Conservation (phyloP, 2,888 invertebrate genomes). For the Noctua comes region DNA sequence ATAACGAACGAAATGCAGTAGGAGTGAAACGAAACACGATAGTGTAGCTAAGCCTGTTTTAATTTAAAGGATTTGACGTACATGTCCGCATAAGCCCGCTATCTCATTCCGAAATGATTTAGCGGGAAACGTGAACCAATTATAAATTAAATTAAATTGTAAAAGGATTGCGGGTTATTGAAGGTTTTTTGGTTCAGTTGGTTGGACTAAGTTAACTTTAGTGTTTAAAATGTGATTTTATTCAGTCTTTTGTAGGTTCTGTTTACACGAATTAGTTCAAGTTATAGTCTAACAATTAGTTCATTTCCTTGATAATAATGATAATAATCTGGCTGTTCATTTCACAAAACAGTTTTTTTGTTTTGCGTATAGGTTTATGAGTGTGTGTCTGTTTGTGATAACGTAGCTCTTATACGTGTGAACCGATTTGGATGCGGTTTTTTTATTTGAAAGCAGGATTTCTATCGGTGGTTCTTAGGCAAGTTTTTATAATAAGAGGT, state of each 20-base stretch:
- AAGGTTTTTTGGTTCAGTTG: slow-evolving; percentile 35
- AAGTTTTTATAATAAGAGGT: background rate
- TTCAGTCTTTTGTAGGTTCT: background rate
- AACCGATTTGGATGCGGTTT: no score
- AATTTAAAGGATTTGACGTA: slow-evolving; percentile 80
- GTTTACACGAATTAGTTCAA: background rate
- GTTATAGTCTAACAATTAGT: background rate
- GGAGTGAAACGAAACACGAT: slow-evolving; percentile 66
- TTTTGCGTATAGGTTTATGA: background rate
- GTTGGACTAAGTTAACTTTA: slow-evolving; percentile 4
- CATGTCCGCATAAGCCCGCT: slow-evolving; percentile 73
- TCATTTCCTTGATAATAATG: background rate
- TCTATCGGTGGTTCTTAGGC: no score
- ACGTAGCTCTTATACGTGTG: no score
- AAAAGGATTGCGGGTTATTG: slow-evolving; percentile 60
- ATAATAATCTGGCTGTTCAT: background rate
- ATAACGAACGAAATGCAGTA: slow-evolving; percentile 59
- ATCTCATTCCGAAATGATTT: slow-evolving; percentile 72
- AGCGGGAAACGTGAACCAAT: slow-evolving; percentile 69
- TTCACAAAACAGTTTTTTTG: background rate
- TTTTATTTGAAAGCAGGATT: no score
- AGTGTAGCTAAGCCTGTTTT: slow-evolving; percentile 70
- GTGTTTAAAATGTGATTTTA: slow-evolving; percentile 2
- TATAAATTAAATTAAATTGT: slow-evolving; percentile 73
- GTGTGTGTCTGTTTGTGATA: no score